Conservation (phyloP, 2,888 invertebrate genomes). For the Tryphoninae sp. region DNA sequence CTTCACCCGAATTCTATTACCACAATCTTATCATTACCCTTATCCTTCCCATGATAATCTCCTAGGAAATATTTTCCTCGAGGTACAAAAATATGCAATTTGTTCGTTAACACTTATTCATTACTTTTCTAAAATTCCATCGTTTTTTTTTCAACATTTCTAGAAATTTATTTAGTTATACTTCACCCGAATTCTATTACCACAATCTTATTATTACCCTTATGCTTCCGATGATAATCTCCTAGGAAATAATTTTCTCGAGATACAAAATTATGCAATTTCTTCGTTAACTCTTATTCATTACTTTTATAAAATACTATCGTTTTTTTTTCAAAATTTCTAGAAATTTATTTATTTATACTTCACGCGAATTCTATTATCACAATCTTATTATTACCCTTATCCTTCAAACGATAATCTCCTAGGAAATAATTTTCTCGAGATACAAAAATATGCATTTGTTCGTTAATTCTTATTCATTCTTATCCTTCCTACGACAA, state of each 20-base stretch:
- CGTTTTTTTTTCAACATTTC: not conserved
- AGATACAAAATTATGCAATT: no score
- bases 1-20: conserved; percentile 38
- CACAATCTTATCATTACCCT: conserved; percentile 44
- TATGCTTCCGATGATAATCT: conserved; percentile 3
- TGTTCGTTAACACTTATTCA: not conserved
- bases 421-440: no score
- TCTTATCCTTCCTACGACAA: not conserved
- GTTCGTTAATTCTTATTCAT: no score
- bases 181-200: conserved; percentile 38
- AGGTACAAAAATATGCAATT: not conserved
- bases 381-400: no score
- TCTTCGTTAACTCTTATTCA: no score
- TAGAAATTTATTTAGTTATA: conserved; percentile 44
- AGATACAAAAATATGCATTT: no score
- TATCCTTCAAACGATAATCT: no score
- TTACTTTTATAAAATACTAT: no score
- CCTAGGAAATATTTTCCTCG: conserved; percentile 8
- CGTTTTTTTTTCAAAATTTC: no score
- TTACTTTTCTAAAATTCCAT: not conserved
- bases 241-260: conserved; percentile 5
- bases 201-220: conserved; percentile 45
- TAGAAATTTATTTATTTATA: no score
- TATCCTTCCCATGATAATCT: conserved; percentile 7
- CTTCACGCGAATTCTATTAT: no score